phyloP scores from a whole-genome alignment of 2,113 vertebrate species.

The Macrotus californicus region DNA sequence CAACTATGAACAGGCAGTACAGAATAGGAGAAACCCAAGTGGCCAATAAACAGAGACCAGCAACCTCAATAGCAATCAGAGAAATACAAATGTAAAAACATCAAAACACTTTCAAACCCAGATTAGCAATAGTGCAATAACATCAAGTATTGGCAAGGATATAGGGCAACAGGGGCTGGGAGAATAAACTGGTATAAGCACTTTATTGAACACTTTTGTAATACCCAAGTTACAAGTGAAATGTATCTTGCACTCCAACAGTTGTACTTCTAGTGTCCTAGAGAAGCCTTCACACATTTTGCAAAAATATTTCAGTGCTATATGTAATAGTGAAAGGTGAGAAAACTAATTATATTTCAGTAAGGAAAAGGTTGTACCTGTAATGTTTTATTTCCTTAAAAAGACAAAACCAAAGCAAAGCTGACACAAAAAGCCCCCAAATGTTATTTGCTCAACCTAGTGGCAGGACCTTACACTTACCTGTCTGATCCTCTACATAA shows the following conservation, averaged over 20 bases:
- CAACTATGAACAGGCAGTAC: background rate
- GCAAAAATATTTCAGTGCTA: constrained; percentile 5
- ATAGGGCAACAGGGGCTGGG: background rate
- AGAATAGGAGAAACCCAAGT: background rate
- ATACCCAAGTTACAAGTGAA: background rate
- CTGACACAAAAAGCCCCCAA: background rate
- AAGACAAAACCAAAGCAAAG: constrained; percentile 1
- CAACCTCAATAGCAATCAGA: background rate
- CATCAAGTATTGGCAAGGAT: background rate
- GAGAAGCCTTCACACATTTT: background rate
- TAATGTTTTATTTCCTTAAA: constrained; percentile 24
- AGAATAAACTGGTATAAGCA: background rate
- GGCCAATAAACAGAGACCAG: background rate
- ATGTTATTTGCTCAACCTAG: background rate
- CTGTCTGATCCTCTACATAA: background rate
- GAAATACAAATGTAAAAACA: background rate
- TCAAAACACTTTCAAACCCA: background rate
- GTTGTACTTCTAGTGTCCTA: background rate
- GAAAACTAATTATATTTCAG: background rate
- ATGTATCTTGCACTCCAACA: background rate
- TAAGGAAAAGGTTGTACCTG: background rate
- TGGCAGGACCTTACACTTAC: background rate
- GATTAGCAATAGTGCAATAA: background rate
- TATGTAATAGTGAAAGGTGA: background rate
- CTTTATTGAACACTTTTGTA: background rate